Conservation (phyloP, 2,797 vertebrate genomes). For the Stomatorhinus walkeri region DNA sequence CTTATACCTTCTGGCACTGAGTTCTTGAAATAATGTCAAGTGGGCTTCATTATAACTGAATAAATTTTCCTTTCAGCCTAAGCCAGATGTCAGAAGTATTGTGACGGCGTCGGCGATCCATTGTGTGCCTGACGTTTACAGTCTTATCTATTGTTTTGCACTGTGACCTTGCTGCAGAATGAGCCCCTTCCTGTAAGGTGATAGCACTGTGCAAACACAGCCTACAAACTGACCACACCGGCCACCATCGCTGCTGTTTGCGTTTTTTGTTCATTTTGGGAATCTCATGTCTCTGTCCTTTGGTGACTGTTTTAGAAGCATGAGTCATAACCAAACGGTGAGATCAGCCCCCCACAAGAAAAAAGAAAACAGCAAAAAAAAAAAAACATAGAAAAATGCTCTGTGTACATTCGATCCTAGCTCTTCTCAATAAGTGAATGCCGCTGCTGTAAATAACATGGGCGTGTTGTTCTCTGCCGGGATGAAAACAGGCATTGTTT, state of each 20-base stretch:
- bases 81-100: neutral
- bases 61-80: neutral
- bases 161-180: neutral
- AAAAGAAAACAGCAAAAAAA: neutral
- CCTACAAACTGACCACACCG: neutral
- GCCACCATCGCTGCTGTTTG: neutral
- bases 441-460: neutral
- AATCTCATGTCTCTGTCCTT: neutral
- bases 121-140: neutral
- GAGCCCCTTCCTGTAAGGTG: conserved; percentile 15
- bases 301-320: neutral
- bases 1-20: neutral
- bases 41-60: conserved; percentile 1
- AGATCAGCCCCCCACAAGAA: neutral
- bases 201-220: neutral
- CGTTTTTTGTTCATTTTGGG: neutral
- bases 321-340: neutral
- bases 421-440: neutral
- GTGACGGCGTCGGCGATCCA: neutral
- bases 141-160: conserved; percentile 1
- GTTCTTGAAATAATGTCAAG: conserved; percentile 8
- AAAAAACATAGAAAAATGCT: neutral
- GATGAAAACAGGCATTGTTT: conserved; percentile 7
- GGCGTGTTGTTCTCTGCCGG: neutral
- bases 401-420: neutral